phyloP scores from a whole-genome alignment of 1,140 invertebrate genomes.

The Nylanderia fulva region DNA sequence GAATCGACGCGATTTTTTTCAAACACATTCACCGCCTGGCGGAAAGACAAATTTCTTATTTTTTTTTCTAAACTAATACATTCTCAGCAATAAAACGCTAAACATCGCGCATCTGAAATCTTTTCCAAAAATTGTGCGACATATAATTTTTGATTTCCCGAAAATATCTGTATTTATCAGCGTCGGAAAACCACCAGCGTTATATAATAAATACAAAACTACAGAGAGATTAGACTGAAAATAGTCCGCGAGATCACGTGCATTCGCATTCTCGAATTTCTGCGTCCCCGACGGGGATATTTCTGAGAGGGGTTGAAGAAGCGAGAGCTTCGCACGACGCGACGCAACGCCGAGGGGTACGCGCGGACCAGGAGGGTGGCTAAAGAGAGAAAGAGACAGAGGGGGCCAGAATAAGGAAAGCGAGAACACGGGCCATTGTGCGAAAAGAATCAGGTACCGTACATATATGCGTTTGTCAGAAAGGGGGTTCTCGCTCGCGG shows the following conservation, averaged over 20 bases:
- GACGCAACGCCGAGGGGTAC: slow-evolving; percentile 6
- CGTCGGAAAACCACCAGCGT: no score
- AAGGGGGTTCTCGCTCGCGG: slow-evolving; percentile 70
- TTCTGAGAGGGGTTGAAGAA: slow-evolving; percentile 29
- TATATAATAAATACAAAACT: background rate
- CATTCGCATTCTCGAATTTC: slow-evolving; percentile 30
- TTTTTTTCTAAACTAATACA: background rate
- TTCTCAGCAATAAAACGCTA: background rate
- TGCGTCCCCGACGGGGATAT: slow-evolving; percentile 47
- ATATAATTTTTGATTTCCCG: background rate
- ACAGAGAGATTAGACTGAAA: background rate
- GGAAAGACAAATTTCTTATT: background rate
- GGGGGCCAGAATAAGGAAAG: slow-evolving; percentile 64
- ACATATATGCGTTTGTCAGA: slow-evolving; percentile 70
- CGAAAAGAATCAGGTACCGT: slow-evolving; percentile 78
- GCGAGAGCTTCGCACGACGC: slow-evolving; percentile 49
- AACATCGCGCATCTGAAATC: background rate
- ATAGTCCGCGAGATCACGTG: background rate
- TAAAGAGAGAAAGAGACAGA: slow-evolving; percentile 33
- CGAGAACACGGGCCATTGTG: slow-evolving; percentile 77
- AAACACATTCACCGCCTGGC: background rate
- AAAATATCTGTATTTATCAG: background rate
- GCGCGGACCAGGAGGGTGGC: background rate
- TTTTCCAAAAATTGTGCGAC: background rate
- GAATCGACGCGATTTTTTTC: background rate